Evolutionary conservation across 2,113 vertebrate species (phyloP), one percentile per base, ranked within the genome.

Genomic region (Phocoena phocoena): DNA sequence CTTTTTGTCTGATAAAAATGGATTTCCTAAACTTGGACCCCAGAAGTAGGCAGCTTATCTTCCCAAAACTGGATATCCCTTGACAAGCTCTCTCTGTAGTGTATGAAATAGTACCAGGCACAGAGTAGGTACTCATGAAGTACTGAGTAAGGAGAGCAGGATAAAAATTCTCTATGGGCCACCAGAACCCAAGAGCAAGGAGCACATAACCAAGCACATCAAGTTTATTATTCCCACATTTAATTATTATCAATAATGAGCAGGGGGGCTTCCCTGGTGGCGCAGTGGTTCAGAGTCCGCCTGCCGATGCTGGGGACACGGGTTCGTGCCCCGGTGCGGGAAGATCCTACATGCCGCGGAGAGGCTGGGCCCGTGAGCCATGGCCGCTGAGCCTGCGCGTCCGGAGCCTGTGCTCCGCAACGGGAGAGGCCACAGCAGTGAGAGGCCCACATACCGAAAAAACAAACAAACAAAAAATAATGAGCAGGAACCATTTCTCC

Each of bases 331-430:
- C 47, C 3, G 3, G 47, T 50, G 13, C 3, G 13, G 47, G 3
- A 50, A 4, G 47, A 47, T 47, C 11, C 47, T 2, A 47, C 2
- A 47, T 47, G 47, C 47, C 47, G 11, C 2, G 47, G 47, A 47
- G 1, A 1, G 47, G 47, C 47, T 50, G 3, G 47, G 3, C 3
- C 47, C 3, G 1, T 50, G 47, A 50, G 47, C 13, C 47, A 50
- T 50, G 47, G 47, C 3, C 3, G 3, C 47, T 50, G 13, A 14
- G 13, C 47, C 47, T 50, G 13, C 47, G 0, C 47, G 13, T 50
- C 47, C 13, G 13, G 47, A 50, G 47, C 3, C 47, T 50, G 47
- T 50, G 47, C 47, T 47, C 47, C 2, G 0, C 47, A 47, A 47
- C 11, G 47, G 47, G 11, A 47, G 47, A 47, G 47, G 47, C 47